Conservation (phyloP, 1,140 invertebrate genomes). For the Oedothorax gibbosus region DNA sequence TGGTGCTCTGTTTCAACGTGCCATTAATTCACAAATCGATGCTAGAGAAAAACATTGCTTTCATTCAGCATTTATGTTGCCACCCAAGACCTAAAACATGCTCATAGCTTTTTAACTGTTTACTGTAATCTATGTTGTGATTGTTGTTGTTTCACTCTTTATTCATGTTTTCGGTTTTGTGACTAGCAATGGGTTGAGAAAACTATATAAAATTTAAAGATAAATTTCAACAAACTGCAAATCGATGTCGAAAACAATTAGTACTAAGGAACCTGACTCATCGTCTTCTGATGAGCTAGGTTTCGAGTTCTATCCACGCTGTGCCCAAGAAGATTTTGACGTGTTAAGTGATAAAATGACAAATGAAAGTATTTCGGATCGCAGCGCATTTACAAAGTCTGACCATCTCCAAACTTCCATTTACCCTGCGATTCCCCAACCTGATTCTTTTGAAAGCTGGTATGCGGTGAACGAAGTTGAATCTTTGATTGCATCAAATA, state of each 20-base stretch:
- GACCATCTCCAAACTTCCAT: not conserved
- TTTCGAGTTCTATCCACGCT: slow-evolving; percentile 9
- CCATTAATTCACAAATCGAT: too few species aligned
- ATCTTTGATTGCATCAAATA: too few species aligned
- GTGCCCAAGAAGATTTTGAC: slow-evolving; percentile 14
- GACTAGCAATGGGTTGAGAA: slow-evolving; percentile 6
- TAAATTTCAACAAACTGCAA: not conserved
- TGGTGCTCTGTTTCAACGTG: too few species aligned
- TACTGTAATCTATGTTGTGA: not conserved
- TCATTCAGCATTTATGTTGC: too few species aligned
- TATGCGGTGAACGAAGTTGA: too few species aligned
- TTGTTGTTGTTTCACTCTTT: not conserved
- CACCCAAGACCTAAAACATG: too few species aligned
- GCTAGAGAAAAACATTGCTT: too few species aligned
- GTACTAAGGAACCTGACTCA: not conserved
- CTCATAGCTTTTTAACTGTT: not conserved
- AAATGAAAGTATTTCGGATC: not conserved
- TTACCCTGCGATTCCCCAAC: too few species aligned
- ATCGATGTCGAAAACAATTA: slow-evolving; percentile 19
- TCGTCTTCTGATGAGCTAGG: not conserved
- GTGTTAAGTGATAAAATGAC: not conserved
- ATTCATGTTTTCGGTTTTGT: not conserved
- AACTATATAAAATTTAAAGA: not conserved
- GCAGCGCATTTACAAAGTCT: not conserved
- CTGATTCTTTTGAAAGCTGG: too few species aligned